Evolutionary conservation across 2,888 invertebrate genomes (phyloP).

Genomic region (Panopea generosa): DNA sequence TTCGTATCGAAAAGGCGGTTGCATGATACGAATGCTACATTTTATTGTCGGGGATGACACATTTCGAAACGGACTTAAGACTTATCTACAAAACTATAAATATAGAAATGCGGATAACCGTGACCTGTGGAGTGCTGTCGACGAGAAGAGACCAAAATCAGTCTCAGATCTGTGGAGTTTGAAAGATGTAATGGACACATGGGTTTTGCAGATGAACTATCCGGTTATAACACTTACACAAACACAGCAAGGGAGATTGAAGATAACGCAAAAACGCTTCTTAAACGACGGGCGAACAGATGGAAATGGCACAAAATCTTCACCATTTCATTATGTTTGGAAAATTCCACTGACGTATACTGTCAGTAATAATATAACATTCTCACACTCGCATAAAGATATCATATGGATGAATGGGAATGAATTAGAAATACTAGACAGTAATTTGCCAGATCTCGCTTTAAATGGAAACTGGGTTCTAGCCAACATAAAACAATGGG

Average conservation of each 20-base stretch:
- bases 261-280: no score
- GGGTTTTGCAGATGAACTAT: conserved; percentile 46
- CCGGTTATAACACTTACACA: conserved; percentile 30
- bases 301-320: conserved; percentile 26
- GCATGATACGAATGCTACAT: conserved; percentile 96
- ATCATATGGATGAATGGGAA: conserved; percentile 43
- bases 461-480: conserved; percentile 31
- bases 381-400: conserved; percentile 13
- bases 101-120: conserved; percentile 92
- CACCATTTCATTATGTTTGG: conserved; percentile 29
- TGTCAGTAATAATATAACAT: conserved; percentile 8
- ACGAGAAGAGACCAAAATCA: conserved; percentile 1
- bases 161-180: not conserved
- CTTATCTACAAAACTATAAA: conserved; percentile 56
- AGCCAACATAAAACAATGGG: conserved; percentile 34
- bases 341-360: conserved; percentile 35
- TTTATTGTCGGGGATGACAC: conserved; percentile 92
- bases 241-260: no score
- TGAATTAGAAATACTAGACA: not conserved
- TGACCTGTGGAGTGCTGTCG: conserved; percentile 92
- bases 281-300: conserved; percentile 15
- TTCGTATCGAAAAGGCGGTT: conserved; percentile 93
- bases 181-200: conserved; percentile 39
- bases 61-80: conserved; percentile 89
- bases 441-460: conserved; percentile 14